Percentiles rank a stretch among this genome's conserved stretches.
These are phyloP conservation scores for Nomada goodeniana DNA, from an alignment of 2,888 invertebrate species.

Conservation along the genomic window DNA sequence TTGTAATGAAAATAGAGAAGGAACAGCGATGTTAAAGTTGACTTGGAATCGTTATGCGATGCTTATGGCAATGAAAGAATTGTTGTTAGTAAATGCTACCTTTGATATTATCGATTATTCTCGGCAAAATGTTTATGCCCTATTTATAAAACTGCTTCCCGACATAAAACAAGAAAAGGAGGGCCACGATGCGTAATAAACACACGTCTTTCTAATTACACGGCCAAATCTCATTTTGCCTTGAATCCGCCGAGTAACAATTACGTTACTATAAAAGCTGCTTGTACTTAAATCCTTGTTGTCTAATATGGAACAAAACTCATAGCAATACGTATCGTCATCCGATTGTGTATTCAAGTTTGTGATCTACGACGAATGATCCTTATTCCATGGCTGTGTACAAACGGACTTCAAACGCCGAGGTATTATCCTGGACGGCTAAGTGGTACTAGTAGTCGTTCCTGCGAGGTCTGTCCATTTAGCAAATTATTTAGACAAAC, in stretches of 20 bases:
- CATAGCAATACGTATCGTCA: conserved; percentile 52
- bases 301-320: conserved; percentile 47
- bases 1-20: conserved; percentile 35
- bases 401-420: conserved; percentile 70
- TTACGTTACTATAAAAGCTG: conserved; percentile 13
- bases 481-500: conserved; percentile 61
- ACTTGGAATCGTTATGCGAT: conserved; percentile 55
- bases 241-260: conserved; percentile 32
- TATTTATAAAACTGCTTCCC: conserved; percentile 39
- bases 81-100: conserved; percentile 50
- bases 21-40: conserved; percentile 59
- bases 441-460: conserved; percentile 58
- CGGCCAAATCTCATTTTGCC: conserved; percentile 48
- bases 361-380: conserved; percentile 50
- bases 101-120: conserved; percentile 49
- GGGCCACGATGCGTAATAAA: conserved; percentile 1
- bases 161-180: conserved; percentile 12
- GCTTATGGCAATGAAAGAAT: conserved; percentile 45
- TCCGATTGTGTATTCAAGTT: conserved; percentile 48
- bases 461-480: conserved; percentile 50
- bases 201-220: conserved; percentile 32
- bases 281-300: conserved; percentile 37
- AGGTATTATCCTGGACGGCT: conserved; percentile 53
- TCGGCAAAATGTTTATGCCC: conserved; percentile 50
- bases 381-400: conserved; percentile 74